These are phyloP conservation scores for Drosophila melanogaster DNA, from an alignment of 1,140 invertebrate species.

Conservation along the genomic window DNA sequence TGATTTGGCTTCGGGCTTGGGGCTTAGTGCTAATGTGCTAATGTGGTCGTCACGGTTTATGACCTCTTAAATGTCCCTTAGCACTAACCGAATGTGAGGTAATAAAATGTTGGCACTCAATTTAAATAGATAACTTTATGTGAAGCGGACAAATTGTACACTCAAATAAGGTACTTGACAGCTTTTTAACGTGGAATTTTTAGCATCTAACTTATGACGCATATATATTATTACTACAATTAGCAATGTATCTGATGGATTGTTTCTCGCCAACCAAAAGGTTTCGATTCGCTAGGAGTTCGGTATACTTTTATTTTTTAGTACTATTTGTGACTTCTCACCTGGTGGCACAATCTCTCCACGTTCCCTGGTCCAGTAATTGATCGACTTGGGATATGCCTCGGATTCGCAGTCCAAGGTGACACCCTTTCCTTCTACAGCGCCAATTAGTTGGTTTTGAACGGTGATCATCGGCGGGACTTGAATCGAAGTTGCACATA, in stretches of 20 bases:
- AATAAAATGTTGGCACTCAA: background rate
- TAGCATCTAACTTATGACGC: too few relatives aligned
- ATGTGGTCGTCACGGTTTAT: slow-evolving; percentile 21
- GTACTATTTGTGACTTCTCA: slow-evolving; percentile 83
- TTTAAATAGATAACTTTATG: background rate
- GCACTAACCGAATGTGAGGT: slow-evolving; percentile 2
- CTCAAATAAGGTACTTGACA: background rate
- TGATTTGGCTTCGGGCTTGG: slow-evolving; percentile 11
- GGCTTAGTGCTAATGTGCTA: slow-evolving; percentile 29
- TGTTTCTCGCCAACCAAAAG: too few relatives aligned
- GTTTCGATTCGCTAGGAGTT: too few relatives aligned
- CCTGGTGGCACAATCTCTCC: slow-evolving; percentile 92
- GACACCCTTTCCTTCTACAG: slow-evolving; percentile 89
- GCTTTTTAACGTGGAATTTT: background rate
- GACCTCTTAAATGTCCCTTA: slow-evolving; percentile 28
- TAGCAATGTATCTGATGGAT: too few relatives aligned
- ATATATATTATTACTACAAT: too few relatives aligned
- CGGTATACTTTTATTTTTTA: too few relatives aligned
- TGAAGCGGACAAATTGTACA: background rate
- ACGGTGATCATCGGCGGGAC: slow-evolving; percentile 93
- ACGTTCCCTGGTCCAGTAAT: slow-evolving; percentile 92
- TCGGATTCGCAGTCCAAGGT: slow-evolving; percentile 93
- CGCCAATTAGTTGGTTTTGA: slow-evolving; percentile 92
- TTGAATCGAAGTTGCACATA: slow-evolving; percentile 67
- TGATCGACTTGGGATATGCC: slow-evolving; percentile 94